Base-by-base conservation (phyloP, 1,140 invertebrate genomes). In the Drosophila persimilis region DNA sequence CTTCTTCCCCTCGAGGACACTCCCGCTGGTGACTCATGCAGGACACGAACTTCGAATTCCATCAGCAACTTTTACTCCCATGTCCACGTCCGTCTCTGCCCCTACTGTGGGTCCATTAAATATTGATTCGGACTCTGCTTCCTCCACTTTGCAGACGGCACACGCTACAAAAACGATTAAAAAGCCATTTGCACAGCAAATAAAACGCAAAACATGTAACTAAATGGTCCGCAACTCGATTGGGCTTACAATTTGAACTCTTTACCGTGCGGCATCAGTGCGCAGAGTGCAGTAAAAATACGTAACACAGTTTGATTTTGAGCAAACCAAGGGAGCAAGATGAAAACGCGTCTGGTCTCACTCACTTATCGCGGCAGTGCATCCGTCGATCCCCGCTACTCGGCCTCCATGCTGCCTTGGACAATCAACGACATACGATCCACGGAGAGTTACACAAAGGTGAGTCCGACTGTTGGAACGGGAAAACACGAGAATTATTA, bases 341-440 rank as follows among this genome's bases (percentile, higher is more conserved):
- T 94, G 93, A 94, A 93, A 86, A 95, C 95, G 74, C 95, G 94
- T 85, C 91, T 95, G 46, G 93, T 95, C 31, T 93, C 94, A 3
- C 93, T 95, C 29, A 93, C 93, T 55, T 96, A 95, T 90, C 92
- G 95, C 29, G 95, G 95, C 22, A 95, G 93, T 89, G 95, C 95
- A 8, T 95, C 94, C 6, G 95, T 95, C 93, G 95, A 96, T 90
- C 93, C 94, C 24, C 91, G 95, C 45, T 95, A 95, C 72, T 95
- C 95, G 41, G 94, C 93, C 46, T 94, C 95, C n/a, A 96, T 96
- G 95, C 84, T 96, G 64, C 95, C 95, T 3, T 96, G 95, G 95
- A 93, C 94, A 41, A 93, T 95, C 35, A 93, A 93, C 17, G 94
- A 95, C 76, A 94, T 95, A 35, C 91, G 93, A 46, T 93, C 93